Conservation (phyloP, 1,140 invertebrate species). For the Idris sp. region DNA sequence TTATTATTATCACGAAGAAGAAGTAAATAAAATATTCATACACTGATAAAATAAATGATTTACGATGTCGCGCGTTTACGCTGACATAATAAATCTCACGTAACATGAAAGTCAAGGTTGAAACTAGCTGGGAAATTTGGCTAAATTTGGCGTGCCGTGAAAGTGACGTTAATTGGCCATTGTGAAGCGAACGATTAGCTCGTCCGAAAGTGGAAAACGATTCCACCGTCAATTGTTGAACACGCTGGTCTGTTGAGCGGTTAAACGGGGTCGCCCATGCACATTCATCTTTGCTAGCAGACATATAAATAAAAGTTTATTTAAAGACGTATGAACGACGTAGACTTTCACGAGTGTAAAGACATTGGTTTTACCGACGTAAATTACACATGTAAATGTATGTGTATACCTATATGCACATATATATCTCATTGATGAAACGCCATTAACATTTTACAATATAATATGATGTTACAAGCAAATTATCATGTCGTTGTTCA, state of each 20-base stretch:
- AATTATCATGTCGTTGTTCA: too few species aligned
- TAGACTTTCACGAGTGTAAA: constrained; percentile 46
- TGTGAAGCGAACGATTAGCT: constrained; percentile 41
- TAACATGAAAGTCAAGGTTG: constrained; percentile 49
- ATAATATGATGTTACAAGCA: too few species aligned
- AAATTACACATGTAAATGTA: constrained; percentile 7
- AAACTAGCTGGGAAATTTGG: constrained; percentile 29
- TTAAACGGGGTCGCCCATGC: constrained; percentile 65
- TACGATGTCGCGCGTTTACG: neutral
- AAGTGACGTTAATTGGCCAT: constrained; percentile 56
- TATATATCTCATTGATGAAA: too few species aligned
- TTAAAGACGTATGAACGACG: constrained; percentile 73
- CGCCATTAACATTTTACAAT: too few species aligned
- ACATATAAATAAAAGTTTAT: constrained; percentile 78
- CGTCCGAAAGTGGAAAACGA: constrained; percentile 43
- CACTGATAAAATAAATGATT: constrained; percentile 9
- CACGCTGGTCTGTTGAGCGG: constrained; percentile 23
- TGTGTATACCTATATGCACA: constrained; percentile 31
- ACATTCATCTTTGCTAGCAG: constrained; percentile 70
- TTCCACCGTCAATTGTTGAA: constrained; percentile 50
- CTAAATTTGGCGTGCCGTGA: constrained; percentile 42
- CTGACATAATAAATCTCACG: constrained; percentile 23
- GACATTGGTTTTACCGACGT: constrained; percentile 47
- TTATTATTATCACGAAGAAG: too few species aligned
- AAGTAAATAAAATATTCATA: neutral